Base-by-base conservation (phyloP, 2,888 invertebrate genomes). In the Eilema caniola region DNA sequence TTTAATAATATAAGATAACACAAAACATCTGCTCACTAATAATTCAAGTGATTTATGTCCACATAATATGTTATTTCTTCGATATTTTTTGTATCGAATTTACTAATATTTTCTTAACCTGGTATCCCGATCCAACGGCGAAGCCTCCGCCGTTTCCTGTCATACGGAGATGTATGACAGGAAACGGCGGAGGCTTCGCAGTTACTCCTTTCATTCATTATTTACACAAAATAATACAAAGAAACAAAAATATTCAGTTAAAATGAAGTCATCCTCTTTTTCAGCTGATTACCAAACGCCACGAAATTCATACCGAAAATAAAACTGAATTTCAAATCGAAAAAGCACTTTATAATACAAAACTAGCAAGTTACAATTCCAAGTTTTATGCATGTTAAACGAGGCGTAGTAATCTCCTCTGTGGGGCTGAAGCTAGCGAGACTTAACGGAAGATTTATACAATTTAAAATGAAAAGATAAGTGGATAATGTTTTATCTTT, bases 301-400 rank as follows among this genome's bases (percentile, higher is more conserved):
- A 37, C 10, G 2, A 62, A 62, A 62, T 25, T 20, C 16, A 7
- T 1, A 10, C 2, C 53, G 8, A n/a, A 20, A 53, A 20, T 20
- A 20, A 53, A 53, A 53, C 53, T n/a, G 53, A n/a, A 20, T 53
- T 59, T 59, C 10, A 16, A 59, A 28, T 25, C 16, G 14, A 1
- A 59, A 59, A 67, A 67, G 37, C 66, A 28, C 41, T 60, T 3
- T 5, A 4, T 12, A 61, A 61, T 11, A 25, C 37, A 60, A 67
- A 28, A 28, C 60, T 28, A 67, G 47, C 41, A 60, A n/a, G 53
- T 53, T 53, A 25, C 59, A 64, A 59, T 60, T 64, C 23, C 20
- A 65, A 59, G 59, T 69, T 65, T 53, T 65, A 53, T 69, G 61
- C 65, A 33, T 69, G 64, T 69, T 65, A 33, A 69, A 53, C 56